Percentiles rank a stretch among this genome's conserved stretches.
phyloP scores from a whole-genome alignment of 2,888 invertebrate genomes.

The Allolobophora icterica region DNA sequence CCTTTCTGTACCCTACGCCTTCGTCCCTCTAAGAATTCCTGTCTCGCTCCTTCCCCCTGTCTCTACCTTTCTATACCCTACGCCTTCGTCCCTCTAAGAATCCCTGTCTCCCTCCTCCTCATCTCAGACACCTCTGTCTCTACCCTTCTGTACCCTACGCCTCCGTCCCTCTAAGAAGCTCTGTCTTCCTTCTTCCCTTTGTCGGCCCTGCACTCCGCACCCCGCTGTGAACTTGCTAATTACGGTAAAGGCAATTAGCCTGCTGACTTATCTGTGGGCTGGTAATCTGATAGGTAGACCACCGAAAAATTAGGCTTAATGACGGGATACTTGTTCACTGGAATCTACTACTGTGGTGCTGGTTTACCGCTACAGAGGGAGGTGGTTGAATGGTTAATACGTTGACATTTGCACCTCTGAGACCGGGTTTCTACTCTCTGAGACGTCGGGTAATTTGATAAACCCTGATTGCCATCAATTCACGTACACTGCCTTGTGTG shows the following conservation, averaged over 20 bases:
- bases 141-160: not conserved
- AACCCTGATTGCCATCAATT: too few species aligned
- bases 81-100: too few species aligned
- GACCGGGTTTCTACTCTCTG: not conserved
- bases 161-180: too few species aligned
- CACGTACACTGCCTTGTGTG: too few species aligned
- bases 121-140: not conserved
- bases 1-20: not conserved
- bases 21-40: too few species aligned
- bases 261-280: not conserved
- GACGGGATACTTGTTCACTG: not conserved
- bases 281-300: not conserved
- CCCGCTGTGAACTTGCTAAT: not conserved
- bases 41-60: not conserved
- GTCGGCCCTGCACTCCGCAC: not conserved
- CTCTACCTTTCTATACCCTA: not conserved
- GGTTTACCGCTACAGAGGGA: not conserved
- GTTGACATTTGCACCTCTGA: not conserved
- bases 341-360: not conserved
- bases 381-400: not conserved
- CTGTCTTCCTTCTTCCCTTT: too few species aligned
- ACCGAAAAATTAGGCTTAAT: not conserved
- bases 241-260: not conserved
- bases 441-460: too few species aligned
- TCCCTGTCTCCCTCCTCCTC: too few species aligned